These are phyloP conservation scores for Heliconius aoede DNA, from an alignment of 2,888 invertebrate species.

Conservation along the genomic window DNA sequence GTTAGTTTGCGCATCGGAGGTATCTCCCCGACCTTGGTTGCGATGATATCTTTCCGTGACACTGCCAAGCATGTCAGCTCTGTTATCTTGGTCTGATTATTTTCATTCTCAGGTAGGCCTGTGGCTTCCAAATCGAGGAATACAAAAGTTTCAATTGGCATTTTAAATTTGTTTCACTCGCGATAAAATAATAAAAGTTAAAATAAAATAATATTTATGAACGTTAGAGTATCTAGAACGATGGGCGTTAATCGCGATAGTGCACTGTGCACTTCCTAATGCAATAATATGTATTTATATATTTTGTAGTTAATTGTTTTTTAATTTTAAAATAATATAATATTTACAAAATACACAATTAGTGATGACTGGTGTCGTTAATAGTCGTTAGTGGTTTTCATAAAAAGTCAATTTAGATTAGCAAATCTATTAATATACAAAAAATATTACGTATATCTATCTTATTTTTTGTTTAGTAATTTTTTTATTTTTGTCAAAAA, in stretches of 20 bases:
- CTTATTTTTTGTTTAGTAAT: no score
- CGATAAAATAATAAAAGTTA: background rate
- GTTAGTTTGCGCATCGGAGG: slow-evolving; percentile 88
- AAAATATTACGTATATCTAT: no score
- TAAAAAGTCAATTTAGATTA: no score
- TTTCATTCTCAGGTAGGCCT: slow-evolving; percentile 84
- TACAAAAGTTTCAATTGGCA: slow-evolving; percentile 84
- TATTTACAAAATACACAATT: no score
- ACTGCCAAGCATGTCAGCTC: slow-evolving; percentile 87
- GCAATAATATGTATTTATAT: background rate
- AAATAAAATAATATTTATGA: background rate
- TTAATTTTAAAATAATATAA: no score
- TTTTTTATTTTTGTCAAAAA: no score
- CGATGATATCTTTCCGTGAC: slow-evolving; percentile 77
- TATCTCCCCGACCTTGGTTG: slow-evolving; percentile 56
- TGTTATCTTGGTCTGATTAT: slow-evolving; percentile 85
- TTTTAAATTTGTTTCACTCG: slow-evolving; percentile 6
- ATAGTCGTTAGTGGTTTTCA: no score
- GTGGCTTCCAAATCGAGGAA: slow-evolving; percentile 90
- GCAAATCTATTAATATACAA: no score
- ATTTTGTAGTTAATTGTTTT: no score
- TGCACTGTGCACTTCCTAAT: background rate
- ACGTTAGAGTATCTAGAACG: background rate
- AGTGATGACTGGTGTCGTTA: no score
- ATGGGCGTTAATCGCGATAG: background rate